These are phyloP conservation scores for Pantelozetes paolii DNA, from an alignment of 2,888 invertebrate genomes.

Conservation along the genomic window DNA sequence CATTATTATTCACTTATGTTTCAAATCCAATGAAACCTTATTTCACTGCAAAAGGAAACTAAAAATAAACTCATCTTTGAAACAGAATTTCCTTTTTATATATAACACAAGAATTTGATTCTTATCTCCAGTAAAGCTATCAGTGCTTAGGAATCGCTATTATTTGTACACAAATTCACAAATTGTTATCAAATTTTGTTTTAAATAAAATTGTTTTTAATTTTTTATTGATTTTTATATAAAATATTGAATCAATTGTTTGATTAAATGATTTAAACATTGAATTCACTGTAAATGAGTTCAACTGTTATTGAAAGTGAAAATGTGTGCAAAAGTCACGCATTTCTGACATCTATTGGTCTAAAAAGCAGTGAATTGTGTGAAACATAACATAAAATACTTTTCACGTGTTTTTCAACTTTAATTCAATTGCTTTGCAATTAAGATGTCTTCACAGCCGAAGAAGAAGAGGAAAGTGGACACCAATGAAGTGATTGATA, in stretches of 20 bases:
- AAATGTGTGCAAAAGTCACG: not conserved
- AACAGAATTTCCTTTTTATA: no score
- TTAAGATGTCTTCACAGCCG: not conserved
- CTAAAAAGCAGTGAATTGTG: not conserved
- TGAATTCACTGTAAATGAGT: not conserved
- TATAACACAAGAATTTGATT: not conserved
- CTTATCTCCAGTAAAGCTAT: no score
- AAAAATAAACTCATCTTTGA: no score
- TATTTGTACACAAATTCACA: no score
- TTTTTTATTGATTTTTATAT: not conserved
- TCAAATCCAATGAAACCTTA: no score
- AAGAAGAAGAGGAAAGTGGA: conserved; percentile 2
- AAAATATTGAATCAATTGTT: not conserved
- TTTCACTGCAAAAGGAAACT: no score
- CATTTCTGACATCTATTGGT: not conserved
- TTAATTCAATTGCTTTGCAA: not conserved
- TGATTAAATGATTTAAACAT: not conserved
- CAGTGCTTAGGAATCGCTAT: no score
- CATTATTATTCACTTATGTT: not conserved
- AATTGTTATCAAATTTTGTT: no score
- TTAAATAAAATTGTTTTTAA: no score
- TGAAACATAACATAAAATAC: not conserved
- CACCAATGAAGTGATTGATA: not conserved
- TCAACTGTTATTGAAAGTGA: not conserved
- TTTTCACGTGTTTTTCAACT: conserved; percentile 6